Evolutionary conservation across 2,113 vertebrate species (phyloP).

Genomic region (Podilymbus podiceps): DNA sequence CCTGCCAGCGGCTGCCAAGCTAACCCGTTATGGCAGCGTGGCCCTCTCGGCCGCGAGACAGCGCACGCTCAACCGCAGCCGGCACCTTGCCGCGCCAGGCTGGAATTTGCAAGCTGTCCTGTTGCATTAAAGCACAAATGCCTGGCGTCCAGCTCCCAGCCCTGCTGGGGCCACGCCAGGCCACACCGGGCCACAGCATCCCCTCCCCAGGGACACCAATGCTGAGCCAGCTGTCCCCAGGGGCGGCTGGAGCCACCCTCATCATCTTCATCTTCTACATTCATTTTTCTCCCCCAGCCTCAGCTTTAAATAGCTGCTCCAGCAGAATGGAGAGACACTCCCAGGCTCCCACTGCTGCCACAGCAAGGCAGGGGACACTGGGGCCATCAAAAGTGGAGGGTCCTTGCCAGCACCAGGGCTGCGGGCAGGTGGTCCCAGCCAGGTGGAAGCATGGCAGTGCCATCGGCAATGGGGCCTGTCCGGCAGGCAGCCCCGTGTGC

Average conservation of each 20-base stretch:
- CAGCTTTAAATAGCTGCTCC: not conserved
- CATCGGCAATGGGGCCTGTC: rapidly evolving
- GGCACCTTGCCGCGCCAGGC: conserved; percentile 19
- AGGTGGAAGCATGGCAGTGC: not conserved
- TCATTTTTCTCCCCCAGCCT: not conserved
- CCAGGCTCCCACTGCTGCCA: not conserved
- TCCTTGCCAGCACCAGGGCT: not conserved
- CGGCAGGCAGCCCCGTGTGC: rapidly evolving
- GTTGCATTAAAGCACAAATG: conserved; percentile 37
- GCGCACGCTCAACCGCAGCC: not conserved
- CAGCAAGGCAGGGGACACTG: not conserved
- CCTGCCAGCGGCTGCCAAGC: not conserved
- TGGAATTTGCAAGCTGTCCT: conserved; percentile 59
- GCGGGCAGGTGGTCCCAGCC: not conserved
- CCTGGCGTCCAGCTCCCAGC: not conserved
- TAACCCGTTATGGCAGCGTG: not conserved
- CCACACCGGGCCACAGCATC: not conserved
- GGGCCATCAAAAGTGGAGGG: not conserved
- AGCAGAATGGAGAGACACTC: not conserved
- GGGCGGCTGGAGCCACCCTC: not conserved
- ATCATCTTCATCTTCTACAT: not conserved
- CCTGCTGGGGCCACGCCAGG: not conserved
- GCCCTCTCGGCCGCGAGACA: not conserved
- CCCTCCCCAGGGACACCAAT: not conserved
- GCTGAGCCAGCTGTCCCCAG: not conserved